phyloP scores from a whole-genome alignment of 2,888 invertebrate genomes.

The Agonopterix heracliana region DNA sequence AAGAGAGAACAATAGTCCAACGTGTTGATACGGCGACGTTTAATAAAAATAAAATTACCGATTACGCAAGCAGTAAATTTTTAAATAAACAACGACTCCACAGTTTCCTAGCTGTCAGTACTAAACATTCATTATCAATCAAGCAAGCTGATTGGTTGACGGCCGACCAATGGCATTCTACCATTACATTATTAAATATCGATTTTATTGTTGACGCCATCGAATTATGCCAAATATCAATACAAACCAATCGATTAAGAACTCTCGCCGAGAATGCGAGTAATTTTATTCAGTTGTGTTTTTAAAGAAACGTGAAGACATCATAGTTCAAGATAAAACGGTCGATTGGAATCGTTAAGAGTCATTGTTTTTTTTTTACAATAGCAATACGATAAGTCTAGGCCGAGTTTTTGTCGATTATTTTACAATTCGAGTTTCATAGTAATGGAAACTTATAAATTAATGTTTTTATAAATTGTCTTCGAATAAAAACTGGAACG shows the following conservation, averaged over 20 bases:
- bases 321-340: conserved; percentile 22
- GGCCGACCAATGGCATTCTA: conserved; percentile 42
- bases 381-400: conserved; percentile 6
- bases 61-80: too few species aligned
- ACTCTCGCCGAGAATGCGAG: conserved; percentile 19
- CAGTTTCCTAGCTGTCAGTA: conserved; percentile 30
- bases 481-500: too few species aligned
- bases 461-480: background rate
- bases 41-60: too few species aligned
- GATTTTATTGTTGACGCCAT: conserved; percentile 31
- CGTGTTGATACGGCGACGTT: too few species aligned
- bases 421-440: too few species aligned
- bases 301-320: conserved; percentile 9
- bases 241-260: conserved; percentile 25
- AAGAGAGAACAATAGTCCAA: too few species aligned
- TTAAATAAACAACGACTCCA: conserved; percentile 29
- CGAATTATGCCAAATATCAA: conserved; percentile 28
- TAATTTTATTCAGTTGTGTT: conserved; percentile 17
- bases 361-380: conserved; percentile 20
- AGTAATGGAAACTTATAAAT: background rate
- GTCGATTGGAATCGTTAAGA: conserved; percentile 10
- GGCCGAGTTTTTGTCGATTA: conserved; percentile 23
- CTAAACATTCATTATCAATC: conserved; percentile 45
- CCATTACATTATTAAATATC: conserved; percentile 41
- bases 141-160: conserved; percentile 46